Evolutionary conservation across 92 coral and sea anemone genomes (phyloP).

Genomic region (Diadumene lineata): DNA sequence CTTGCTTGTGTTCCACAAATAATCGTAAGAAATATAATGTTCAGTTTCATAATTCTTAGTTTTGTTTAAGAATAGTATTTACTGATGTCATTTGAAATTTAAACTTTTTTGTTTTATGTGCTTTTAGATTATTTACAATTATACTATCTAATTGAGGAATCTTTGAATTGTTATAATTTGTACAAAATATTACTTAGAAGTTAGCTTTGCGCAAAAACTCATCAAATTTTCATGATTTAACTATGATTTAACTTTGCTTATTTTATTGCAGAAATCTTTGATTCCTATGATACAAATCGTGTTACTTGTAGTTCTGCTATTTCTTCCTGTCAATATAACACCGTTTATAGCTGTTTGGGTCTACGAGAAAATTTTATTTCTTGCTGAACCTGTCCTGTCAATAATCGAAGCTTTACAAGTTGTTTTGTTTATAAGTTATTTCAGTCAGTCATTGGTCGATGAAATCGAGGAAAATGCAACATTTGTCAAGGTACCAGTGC

Average conservation of each 20-base stretch:
- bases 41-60: too few species aligned
- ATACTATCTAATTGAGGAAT: not conserved
- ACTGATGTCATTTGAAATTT: too few species aligned
- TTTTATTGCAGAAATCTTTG: conserved; percentile 54
- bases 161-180: too few species aligned
- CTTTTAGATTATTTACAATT: not conserved
- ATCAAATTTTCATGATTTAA: too few species aligned
- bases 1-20: conserved; percentile 52
- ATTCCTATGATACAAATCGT: conserved; percentile 75
- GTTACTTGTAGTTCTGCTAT: conserved; percentile 49
- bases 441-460: conserved; percentile 75
- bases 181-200: too few species aligned
- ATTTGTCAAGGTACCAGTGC: conserved; percentile 58
- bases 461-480: conserved; percentile 69
- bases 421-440: conserved; percentile 58
- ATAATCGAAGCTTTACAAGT: conserved; percentile 64
- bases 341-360: conserved; percentile 74
- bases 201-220: too few species aligned
- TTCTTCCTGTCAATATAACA: conserved; percentile 66
- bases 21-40: conserved; percentile 55
- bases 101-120: too few species aligned
- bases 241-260: not conserved
- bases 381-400: conserved; percentile 63
- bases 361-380: conserved; percentile 61
- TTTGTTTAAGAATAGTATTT: too few species aligned